Percentiles rank a stretch among this genome's conserved stretches.
These are phyloP conservation scores for Ophonus ardosiacus DNA, from an alignment of 2,888 invertebrate species.

Conservation along the genomic window DNA sequence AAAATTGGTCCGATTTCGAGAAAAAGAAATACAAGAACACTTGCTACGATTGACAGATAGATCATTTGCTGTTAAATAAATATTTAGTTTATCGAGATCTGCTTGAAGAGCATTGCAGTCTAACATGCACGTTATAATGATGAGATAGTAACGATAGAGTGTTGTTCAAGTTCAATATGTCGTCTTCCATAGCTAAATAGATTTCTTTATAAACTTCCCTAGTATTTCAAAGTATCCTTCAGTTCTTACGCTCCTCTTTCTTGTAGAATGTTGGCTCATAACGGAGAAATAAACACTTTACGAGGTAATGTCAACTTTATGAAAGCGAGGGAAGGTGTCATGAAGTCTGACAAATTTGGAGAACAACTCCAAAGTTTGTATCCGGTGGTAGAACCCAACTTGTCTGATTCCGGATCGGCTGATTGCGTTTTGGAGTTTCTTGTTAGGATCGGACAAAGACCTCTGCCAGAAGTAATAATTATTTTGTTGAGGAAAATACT, in stretches of 20 bases:
- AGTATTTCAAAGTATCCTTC: background rate
- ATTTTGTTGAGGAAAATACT: background rate
- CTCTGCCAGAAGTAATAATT: constrained; percentile 86
- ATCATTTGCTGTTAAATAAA: too few species aligned
- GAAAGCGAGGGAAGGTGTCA: constrained; percentile 98
- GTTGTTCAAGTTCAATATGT: too few species aligned
- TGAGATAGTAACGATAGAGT: too few species aligned
- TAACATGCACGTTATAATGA: too few species aligned
- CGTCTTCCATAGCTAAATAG: too few species aligned
- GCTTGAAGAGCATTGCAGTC: too few species aligned
- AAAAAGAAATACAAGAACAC: too few species aligned
- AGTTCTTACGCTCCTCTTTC: background rate
- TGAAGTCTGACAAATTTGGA: constrained; percentile 92
- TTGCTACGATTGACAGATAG: too few species aligned
- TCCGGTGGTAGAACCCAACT: constrained; percentile 97
- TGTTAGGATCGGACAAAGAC: constrained; percentile 93
- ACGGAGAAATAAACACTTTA: constrained; percentile 99
- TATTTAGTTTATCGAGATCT: too few species aligned
- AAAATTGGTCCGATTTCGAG: too few species aligned
- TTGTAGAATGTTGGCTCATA: constrained; percentile 92
- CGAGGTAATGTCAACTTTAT: constrained; percentile 98
- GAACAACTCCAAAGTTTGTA: constrained; percentile 92
- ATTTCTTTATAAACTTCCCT: too few species aligned
- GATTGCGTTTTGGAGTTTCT: constrained; percentile 99
- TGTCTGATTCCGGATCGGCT: constrained; percentile 98